A percentile compares a stretch with the other conserved stretches of the same genome.
phyloP scores from a whole-genome alignment of 1,140 invertebrate genomes.

The Harpegnathos saltator region DNA sequence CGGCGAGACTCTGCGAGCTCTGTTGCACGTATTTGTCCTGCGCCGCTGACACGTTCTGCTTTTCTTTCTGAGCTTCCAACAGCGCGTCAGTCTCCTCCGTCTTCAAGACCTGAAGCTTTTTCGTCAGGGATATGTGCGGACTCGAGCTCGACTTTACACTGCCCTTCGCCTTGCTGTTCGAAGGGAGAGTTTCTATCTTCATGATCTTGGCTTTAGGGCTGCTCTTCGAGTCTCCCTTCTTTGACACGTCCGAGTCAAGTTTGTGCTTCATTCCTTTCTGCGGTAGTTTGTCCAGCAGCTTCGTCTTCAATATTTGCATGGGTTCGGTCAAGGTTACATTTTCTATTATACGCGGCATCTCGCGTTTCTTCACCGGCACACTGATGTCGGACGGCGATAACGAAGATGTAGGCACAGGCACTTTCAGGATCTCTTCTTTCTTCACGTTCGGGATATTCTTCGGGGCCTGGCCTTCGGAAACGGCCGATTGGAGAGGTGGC shows the following conservation, averaged over 20 bases:
- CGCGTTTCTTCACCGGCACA: slow-evolving; percentile 83
- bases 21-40: slow-evolving; percentile 80
- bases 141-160: slow-evolving; percentile 51
- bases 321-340: slow-evolving; percentile 82
- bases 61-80: slow-evolving; percentile 60
- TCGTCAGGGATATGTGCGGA: slow-evolving; percentile 66
- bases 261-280: slow-evolving; percentile 81
- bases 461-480: slow-evolving; percentile 34
- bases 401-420: slow-evolving; percentile 69
- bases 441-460: slow-evolving; percentile 61
- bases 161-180: slow-evolving; percentile 72
- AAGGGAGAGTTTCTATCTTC: slow-evolving; percentile 77
- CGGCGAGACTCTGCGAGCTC: slow-evolving; percentile 83
- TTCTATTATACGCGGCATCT: slow-evolving; percentile 84
- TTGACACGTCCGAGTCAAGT: slow-evolving; percentile 71
- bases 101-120: slow-evolving; percentile 79
- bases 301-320: slow-evolving; percentile 81
- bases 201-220: slow-evolving; percentile 77
- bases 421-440: slow-evolving; percentile 72
- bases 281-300: slow-evolving; percentile 78
- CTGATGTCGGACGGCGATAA: slow-evolving; percentile 68
- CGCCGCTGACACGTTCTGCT: slow-evolving; percentile 62
- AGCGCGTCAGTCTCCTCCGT: slow-evolving; percentile 69
- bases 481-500: background rate
- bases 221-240: slow-evolving; percentile 65